These are phyloP conservation scores for Nothocercus nigrocapillus DNA, from an alignment of 2,113 vertebrate species.

Conservation along the genomic window DNA sequence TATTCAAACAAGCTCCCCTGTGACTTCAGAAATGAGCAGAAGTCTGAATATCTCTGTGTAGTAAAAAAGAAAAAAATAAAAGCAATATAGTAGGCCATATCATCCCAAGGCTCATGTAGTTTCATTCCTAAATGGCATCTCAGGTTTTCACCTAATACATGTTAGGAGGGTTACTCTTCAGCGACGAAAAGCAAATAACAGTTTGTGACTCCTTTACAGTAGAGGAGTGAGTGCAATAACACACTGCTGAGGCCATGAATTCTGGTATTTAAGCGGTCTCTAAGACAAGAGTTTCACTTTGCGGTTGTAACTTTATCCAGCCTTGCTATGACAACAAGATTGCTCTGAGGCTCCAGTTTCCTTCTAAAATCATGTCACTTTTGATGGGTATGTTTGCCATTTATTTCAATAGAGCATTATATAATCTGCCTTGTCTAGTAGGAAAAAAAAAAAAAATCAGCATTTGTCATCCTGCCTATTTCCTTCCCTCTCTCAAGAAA, in stretches of 20 bases:
- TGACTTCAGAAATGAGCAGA: neutral
- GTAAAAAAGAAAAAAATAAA: neutral
- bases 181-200: neutral
- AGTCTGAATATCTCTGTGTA: neutral
- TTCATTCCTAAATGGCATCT: neutral
- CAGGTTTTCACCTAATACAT: neutral
- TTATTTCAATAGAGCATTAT: neutral
- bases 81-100: neutral
- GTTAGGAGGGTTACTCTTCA: neutral
- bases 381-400: neutral
- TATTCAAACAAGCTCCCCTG: neutral
- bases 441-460: neutral
- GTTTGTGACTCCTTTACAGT: neutral
- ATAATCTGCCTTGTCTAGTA: neutral
- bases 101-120: neutral
- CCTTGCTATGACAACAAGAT: neutral
- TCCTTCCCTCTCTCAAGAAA: neutral
- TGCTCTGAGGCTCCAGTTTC: neutral
- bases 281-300: neutral
- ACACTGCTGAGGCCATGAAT: rapidly evolving
- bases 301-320: neutral
- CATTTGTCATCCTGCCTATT: neutral
- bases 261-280: neutral
- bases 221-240: rapidly evolving
- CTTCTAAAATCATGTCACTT: neutral